These are phyloP conservation scores for Platycercus adscitus DNA, from an alignment of 2,113 vertebrate genomes.

Conservation along the genomic window DNA sequence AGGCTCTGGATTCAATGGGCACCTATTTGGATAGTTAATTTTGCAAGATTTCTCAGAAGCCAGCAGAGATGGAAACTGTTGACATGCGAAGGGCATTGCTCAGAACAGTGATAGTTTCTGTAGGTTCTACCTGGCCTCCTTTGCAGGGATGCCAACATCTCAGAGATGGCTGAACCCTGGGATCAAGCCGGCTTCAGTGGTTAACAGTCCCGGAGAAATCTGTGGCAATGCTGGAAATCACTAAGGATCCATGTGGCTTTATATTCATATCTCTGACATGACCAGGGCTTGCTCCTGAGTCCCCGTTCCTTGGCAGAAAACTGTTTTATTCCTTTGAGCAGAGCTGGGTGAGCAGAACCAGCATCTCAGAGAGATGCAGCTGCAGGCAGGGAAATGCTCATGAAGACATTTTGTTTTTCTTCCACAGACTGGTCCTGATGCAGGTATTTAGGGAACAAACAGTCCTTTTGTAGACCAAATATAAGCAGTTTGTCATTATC, in stretches of 20 bases:
- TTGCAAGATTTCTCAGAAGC: background rate
- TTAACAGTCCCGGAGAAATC: background rate
- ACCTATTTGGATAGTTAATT: background rate
- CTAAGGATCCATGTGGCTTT: background rate
- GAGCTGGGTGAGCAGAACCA: background rate
- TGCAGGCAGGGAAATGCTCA: background rate
- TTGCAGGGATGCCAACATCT: background rate
- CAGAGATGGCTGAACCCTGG: background rate
- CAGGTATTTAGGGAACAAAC: slow-evolving; percentile 66
- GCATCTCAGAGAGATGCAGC: background rate
- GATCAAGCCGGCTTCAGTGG: background rate
- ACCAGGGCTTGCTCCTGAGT: background rate
- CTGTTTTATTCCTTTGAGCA: background rate
- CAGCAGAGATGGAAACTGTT: background rate
- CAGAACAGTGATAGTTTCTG: background rate
- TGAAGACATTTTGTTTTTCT: slow-evolving; percentile 1
- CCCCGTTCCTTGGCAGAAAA: background rate
- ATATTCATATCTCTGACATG: background rate
- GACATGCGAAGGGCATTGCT: background rate
- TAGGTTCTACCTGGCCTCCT: background rate
- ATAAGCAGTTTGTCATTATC: slow-evolving; percentile 56
- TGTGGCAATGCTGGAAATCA: background rate
- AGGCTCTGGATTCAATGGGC: background rate
- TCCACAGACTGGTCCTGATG: background rate
- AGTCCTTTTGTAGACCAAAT: slow-evolving; percentile 67